Evolutionary conservation across 2,113 vertebrate genomes (phyloP).

Genomic region (Oxygymnocypris stewartii): DNA sequence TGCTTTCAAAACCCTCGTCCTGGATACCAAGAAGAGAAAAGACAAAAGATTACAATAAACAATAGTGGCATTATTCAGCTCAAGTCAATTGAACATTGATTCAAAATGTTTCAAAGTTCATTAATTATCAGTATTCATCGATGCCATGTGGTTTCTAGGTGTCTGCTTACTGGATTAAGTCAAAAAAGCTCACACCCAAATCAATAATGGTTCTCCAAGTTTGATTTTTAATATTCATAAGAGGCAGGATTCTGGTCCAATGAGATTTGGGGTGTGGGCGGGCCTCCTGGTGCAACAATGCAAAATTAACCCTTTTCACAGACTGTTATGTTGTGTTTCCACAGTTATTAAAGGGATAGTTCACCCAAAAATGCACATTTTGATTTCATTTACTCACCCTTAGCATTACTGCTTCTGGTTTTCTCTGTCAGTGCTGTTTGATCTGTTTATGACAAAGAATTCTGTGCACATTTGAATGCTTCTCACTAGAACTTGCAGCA

Average conservation of each 20-base stretch:
- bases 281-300: not conserved
- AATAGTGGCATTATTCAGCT: not conserved
- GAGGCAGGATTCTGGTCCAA: not conserved
- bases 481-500: no score
- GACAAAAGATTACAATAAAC: not conserved
- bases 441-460: no score
- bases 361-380: no score
- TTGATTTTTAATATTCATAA: not conserved
- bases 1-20: constrained; percentile 4
- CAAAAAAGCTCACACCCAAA: not conserved
- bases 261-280: not conserved
- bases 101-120: not conserved
- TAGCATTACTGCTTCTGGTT: no score
- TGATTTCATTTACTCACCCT: no score
- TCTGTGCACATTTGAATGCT: no score
- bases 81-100: not conserved
- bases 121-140: not conserved
- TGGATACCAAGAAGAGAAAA: not conserved
- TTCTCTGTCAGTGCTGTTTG: no score
- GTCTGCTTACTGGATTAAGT: not conserved
- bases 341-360: no score
- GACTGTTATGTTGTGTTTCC: not conserved
- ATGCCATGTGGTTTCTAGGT: not conserved
- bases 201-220: not conserved
- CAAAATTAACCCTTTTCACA: not conserved